Percentiles rank a stretch among this genome's conserved stretches.
Evolutionary conservation across 2,113 vertebrate genomes (phyloP).

Genomic region (Tichodroma muraria): DNA sequence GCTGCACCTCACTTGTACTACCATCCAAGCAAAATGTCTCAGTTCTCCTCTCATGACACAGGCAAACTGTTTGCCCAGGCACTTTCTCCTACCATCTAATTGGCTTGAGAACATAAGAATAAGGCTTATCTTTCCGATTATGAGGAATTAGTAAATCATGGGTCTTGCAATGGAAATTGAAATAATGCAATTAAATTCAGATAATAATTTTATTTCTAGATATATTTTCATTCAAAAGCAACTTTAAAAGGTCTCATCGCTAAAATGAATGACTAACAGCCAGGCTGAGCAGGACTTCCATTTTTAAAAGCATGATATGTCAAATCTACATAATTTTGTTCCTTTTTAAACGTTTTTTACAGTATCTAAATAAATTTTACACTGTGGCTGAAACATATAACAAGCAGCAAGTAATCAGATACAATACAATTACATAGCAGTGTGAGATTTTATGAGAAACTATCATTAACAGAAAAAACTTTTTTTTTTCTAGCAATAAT

Average conservation of each 20-base stretch:
- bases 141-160: not conserved
- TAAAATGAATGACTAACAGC: conserved; percentile 8
- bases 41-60: not conserved
- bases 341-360: not conserved
- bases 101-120: not conserved
- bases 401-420: not conserved
- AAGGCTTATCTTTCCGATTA: not conserved
- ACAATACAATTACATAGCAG: not conserved
- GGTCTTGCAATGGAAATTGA: not conserved
- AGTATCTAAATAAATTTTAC: not conserved
- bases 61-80: not conserved
- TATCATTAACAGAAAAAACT: not conserved
- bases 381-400: not conserved
- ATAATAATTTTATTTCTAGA: not conserved
- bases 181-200: not conserved
- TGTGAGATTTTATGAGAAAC: not conserved
- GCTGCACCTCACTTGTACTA: not conserved
- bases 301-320: not conserved
- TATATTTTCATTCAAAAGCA: not conserved
- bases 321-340: not conserved
- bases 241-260: not conserved
- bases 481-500: not conserved
- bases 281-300: not conserved
- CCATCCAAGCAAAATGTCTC: not conserved
- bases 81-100: not conserved